Conservation (phyloP, 2,888 invertebrate species). For the Protophormia terraenovae region DNA sequence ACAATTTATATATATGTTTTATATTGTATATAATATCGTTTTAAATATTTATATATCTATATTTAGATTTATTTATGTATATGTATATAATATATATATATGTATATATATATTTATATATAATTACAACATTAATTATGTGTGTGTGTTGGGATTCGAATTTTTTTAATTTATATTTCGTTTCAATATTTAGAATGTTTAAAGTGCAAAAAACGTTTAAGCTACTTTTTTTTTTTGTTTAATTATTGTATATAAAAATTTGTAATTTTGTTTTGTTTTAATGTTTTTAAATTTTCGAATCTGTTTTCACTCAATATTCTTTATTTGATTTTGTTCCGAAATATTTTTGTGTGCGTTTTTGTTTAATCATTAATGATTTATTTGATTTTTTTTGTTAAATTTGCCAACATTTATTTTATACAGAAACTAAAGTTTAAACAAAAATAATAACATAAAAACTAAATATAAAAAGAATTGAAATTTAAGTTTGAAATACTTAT, state of each 20-base stretch:
- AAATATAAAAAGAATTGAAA: background rate
- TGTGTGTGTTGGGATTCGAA: constrained; percentile 38
- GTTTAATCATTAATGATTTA: background rate
- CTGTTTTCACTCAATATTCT: constrained; percentile 32
- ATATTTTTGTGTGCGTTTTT: constrained; percentile 15
- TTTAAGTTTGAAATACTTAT: no score
- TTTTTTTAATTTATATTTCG: background rate
- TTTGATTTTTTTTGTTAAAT: background rate
- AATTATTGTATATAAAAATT: constrained; percentile 41
- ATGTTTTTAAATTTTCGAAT: background rate
- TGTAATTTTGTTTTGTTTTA: constrained; percentile 1
- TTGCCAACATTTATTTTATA: no score
- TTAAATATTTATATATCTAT: background rate
- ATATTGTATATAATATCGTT: constrained; percentile 6
- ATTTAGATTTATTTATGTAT: background rate
- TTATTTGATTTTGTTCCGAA: constrained; percentile 40
- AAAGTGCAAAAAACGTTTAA: constrained; percentile 56
- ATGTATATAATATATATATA: background rate
- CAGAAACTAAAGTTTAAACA: background rate
- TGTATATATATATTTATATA: background rate
- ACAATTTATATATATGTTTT: constrained; percentile 5
- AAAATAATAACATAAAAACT: background rate
- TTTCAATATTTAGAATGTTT: constrained; percentile 13
- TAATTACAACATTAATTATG: constrained; percentile 53
- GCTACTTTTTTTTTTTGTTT: constrained; percentile 26